Base-by-base conservation (phyloP, 2,113 vertebrate species). In the Thunnus maccoyii region DNA sequence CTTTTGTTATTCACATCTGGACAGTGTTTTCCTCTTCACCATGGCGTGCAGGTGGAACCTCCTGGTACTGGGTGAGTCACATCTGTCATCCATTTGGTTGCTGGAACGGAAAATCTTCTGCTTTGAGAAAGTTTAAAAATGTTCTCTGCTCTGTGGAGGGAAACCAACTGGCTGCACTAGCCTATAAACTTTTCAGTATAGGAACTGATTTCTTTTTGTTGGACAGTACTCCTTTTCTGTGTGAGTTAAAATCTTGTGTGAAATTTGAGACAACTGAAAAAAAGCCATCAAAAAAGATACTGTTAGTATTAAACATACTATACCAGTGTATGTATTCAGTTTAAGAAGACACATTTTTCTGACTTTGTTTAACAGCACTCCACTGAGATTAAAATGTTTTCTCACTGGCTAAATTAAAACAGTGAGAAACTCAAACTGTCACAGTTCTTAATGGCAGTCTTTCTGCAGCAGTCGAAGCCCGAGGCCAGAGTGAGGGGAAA, bases 21-120 rank as follows among this genome's bases (percentile, higher is more conserved):
- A 74, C 55, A 41, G 71, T 56, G 36, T 55, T 63, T 76, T 4
- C 22, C 18, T 66, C 57, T 83, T 80, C 78, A 88, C 65, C 77
- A 95, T 94, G 93, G 74, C 3, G 8, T n/a, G 32, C 57, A 78
- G 60, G 36, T 68, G 72, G 78, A 80, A 10, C 78, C 82, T 93
- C 30, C 76, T 92, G 66, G 66, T 89, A 57, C 63, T 93, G 74
- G 90, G 95, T 95, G 87, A 94, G 95, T 94, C 65, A 62, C 20
- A 78, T 73, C 65, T 65, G 47, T 83, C 12, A 67, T 66, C 32
- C 30, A 65, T 87, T 73, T 72, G 44, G 3, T 32, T 20, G 36
- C 75, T 55, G 3, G 25, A 67, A 69, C 69, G 58, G 41, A 84
- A 87, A 76, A 67, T 41, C 63, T 67, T 66, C 14, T 77, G 60